Evolutionary conservation across 2,888 invertebrate genomes (phyloP), one percentile per base, ranked within the genome.

Genomic region (Tineola bisselliella): DNA sequence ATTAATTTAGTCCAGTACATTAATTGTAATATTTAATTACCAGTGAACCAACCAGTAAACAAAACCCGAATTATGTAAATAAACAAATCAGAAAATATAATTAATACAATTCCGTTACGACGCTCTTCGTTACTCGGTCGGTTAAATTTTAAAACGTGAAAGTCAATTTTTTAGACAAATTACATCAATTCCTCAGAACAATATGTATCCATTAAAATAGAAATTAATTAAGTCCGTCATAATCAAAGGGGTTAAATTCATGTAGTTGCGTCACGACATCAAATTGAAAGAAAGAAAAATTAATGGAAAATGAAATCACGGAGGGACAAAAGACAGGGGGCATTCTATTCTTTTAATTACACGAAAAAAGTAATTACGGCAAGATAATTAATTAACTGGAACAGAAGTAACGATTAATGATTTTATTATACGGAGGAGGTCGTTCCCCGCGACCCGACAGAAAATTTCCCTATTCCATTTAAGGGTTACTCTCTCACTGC

Each of bases 281-380:
- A 82, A 87, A 84, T 86, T 82, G 92, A 90, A 92, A 76, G 79
- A 84, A 87, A 86, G 84, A 86, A 84, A 86, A 86, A 86, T 84
- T 86, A 86, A 86, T 87, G 81, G 81, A 84, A 87, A 86, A 84
- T 83, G 84, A 84, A 86, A 87, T 87, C 86, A 84, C 79, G 81
- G 79, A 82, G 77, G 81, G 77, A 83, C 84, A 84, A 86, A 44
- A 86, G 86, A 84, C 86, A 83, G 82, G 83, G 79, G 84, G 63
- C 82, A 81, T 82, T 87, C 83, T 83, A 86, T 84, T 86, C 84
- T 87, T 87, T 87, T 86, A 87, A 87, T 87, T 87, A 87, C 84
- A 86, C 84, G 84, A 86, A 87, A 86, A 86, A 87, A 87, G 87
- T 87, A 86, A 87, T 87, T 86, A 87, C 81, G 79, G 76, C 84